Conservation (phyloP, 2,888 invertebrate species). For the Vannuccia rotundouncinata region DNA sequence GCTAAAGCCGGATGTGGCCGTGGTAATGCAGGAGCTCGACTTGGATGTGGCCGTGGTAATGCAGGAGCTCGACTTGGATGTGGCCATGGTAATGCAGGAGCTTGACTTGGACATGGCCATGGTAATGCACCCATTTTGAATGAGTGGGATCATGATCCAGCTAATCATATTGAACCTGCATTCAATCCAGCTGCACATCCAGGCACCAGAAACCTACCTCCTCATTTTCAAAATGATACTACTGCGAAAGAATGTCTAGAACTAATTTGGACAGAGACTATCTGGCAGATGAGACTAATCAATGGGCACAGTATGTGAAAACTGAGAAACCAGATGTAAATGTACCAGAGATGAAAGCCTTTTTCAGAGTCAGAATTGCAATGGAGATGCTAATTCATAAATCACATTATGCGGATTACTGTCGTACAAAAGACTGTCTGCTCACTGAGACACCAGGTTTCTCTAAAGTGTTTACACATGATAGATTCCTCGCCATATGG, state of each 20-base stretch:
- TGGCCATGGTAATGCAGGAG: not conserved
- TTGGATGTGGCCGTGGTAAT: not conserved
- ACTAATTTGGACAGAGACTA: not conserved
- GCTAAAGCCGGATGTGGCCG: not conserved
- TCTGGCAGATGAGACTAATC: constrained; percentile 25
- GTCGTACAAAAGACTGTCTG: constrained; percentile 29
- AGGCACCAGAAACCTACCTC: constrained; percentile 13
- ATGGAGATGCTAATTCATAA: constrained; percentile 40
- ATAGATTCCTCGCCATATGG: constrained; percentile 41
- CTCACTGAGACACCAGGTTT: constrained; percentile 40
- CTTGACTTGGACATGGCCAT: not conserved
- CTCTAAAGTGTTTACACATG: constrained; percentile 34
- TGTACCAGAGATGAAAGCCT: constrained; percentile 41
- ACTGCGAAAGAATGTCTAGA: not conserved
- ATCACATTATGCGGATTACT: constrained; percentile 39
- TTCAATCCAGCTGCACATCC: constrained; percentile 6
- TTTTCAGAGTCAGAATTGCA: constrained; percentile 38
- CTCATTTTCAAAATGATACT: not conserved
- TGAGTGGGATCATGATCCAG: not conserved
- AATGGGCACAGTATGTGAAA: constrained; percentile 24
- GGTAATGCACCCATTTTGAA: not conserved
- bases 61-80: not conserved
- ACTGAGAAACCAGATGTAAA: constrained; percentile 38
- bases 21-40: not conserved
- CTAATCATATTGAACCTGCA: constrained; percentile 9